These are phyloP conservation scores for Cepaea hortensis DNA, from an alignment of 2,888 invertebrate genomes.

Conservation along the genomic window DNA sequence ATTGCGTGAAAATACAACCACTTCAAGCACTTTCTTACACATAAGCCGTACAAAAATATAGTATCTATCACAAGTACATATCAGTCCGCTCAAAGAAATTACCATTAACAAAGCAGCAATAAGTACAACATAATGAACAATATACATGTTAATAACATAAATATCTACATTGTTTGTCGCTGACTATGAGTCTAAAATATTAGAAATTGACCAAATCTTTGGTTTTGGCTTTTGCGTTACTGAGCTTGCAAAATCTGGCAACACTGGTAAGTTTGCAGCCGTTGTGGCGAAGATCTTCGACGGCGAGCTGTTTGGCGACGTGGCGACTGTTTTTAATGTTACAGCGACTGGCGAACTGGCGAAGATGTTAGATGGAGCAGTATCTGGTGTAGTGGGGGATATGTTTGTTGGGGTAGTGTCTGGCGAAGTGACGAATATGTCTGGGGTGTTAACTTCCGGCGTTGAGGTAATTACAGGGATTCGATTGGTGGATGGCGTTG, in stretches of 20 bases:
- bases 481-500: not conserved
- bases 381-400: too few relatives aligned
- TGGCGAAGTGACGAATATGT: too few relatives aligned
- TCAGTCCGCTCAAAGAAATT: too few relatives aligned
- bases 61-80: too few relatives aligned
- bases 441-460: not conserved
- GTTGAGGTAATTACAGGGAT: slow-evolving; percentile 20
- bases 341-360: not conserved
- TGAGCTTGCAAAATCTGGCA: not conserved
- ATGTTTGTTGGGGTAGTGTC: not conserved
- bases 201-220: slow-evolving; percentile 47
- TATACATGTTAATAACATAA: too few relatives aligned
- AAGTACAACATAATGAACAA: not conserved
- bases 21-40: too few relatives aligned
- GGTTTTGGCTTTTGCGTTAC: slow-evolving; percentile 34
- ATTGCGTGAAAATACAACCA: too few relatives aligned
- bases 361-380: too few relatives aligned
- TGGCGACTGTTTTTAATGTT: not conserved
- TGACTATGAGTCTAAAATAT: slow-evolving; percentile 41
- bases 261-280: not conserved
- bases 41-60: too few relatives aligned
- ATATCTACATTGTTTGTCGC: not conserved
- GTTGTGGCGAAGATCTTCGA: too few relatives aligned
- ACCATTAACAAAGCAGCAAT: too few relatives aligned
- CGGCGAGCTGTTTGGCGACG: not conserved